Evolutionary conservation across 2,113 vertebrate genomes (phyloP).

Genomic region (Gadus chalcogrammus): DNA sequence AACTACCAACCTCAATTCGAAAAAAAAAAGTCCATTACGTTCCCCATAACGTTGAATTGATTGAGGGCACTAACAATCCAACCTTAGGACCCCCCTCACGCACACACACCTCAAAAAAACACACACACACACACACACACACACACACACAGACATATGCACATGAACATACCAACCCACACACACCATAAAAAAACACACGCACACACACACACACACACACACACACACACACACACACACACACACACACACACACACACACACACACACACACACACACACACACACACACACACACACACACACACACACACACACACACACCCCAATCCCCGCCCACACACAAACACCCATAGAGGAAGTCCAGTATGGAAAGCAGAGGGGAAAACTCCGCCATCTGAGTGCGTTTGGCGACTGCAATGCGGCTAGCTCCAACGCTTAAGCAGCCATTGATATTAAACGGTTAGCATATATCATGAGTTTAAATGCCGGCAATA

Average conservation of each 20-base stretch:
- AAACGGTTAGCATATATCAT: slow-evolving; percentile 32
- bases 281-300: too few relatives aligned
- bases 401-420: slow-evolving; percentile 25
- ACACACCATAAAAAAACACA: background rate
- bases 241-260: too few relatives aligned
- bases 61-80: slow-evolving; percentile 21
- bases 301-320: background rate
- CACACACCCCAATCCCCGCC: background rate
- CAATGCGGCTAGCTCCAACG: slow-evolving; percentile 38
- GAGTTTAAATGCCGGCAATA: slow-evolving; percentile 38
- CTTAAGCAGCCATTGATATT: background rate
- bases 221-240: background rate
- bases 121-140: background rate
- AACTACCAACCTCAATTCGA: background rate
- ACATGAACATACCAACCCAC: too few relatives aligned
- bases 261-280: slow-evolving; percentile 1
- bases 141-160: too few relatives aligned
- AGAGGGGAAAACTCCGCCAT: slow-evolving; percentile 23
- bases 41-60: slow-evolving; percentile 16
- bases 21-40: slow-evolving; percentile 3
- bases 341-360: too few relatives aligned
- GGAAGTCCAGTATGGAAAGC: slow-evolving; percentile 4
- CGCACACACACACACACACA: background rate
- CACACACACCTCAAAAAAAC: background rate
- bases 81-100: background rate